Evolutionary conservation across 2,113 vertebrate species (phyloP).

Genomic region (Saguinus midas): DNA sequence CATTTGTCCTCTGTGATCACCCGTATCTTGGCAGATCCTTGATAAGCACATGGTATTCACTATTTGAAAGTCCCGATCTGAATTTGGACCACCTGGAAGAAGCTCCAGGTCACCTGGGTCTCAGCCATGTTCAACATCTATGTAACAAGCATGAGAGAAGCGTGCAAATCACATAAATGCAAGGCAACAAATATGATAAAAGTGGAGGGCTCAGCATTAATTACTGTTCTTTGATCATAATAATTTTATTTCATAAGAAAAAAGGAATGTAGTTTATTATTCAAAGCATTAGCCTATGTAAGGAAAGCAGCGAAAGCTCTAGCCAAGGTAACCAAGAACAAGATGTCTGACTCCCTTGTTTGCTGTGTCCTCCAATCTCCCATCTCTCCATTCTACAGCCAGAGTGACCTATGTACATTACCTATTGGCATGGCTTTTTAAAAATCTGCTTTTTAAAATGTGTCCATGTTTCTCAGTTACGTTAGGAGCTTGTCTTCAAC

Average conservation of each 20-base stretch:
- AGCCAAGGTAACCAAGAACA: not conserved
- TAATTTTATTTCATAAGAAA: not conserved
- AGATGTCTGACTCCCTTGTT: not conserved
- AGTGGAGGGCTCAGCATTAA: not conserved
- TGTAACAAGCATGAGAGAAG: not conserved
- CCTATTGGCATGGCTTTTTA: not conserved
- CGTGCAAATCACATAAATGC: not conserved
- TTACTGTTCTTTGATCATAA: not conserved
- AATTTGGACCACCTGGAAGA: not conserved
- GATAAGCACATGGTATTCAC: not conserved
- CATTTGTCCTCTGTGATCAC: not conserved
- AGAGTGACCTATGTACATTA: not conserved
- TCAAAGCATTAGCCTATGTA: not conserved
- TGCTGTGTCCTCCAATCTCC: not conserved
- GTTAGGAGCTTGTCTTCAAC: not conserved
- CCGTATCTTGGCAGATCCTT: not conserved
- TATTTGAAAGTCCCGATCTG: not conserved
- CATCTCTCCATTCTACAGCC: not conserved
- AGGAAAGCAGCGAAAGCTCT: not conserved
- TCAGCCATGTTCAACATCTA: not conserved
- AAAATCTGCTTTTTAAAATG: conserved; percentile 13
- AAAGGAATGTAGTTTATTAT: not conserved
- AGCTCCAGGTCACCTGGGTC: not conserved
- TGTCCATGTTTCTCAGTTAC: not conserved
- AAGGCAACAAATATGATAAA: not conserved